Evolutionary conservation across 2,888 invertebrate genomes (phyloP).

Genomic region (Flabesymbios commensalis): DNA sequence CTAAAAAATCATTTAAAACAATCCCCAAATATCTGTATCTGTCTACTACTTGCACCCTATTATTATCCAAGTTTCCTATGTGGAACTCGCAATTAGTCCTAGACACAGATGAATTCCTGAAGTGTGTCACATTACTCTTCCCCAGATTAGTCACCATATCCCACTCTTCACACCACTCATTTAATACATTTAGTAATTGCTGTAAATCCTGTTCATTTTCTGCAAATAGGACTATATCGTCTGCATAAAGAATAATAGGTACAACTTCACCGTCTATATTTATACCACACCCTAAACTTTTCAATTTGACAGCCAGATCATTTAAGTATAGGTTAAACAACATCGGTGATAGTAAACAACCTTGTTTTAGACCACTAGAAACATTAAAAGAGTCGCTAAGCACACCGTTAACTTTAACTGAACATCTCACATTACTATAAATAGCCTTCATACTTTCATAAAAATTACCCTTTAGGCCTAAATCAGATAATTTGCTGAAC

Average conservation of each 20-base stretch:
- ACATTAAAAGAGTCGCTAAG: too few relatives aligned
- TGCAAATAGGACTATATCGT: neutral
- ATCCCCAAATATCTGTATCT: neutral
- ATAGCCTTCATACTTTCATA: too few relatives aligned
- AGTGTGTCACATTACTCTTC: neutral
- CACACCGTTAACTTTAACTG: too few relatives aligned
- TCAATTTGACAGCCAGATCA: neutral
- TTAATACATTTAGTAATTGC: neutral
- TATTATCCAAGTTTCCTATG: neutral
- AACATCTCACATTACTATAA: too few relatives aligned
- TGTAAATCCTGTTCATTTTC: neutral
- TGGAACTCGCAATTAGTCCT: neutral
- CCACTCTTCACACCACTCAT: neutral
- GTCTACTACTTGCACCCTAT: too few relatives aligned
- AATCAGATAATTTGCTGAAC: too few relatives aligned
- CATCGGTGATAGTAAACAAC: neutral
- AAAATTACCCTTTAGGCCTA: too few relatives aligned
- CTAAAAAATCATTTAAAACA: neutral
- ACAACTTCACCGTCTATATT: neutral
- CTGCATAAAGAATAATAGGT: neutral
- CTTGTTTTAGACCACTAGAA: too few relatives aligned
- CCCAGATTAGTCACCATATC: neutral
- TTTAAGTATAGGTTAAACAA: neutral
- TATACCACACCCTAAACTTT: neutral
- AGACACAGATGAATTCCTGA: neutral